Conservation (phyloP, 1,140 invertebrate species). For the Caerostris darwini region DNA sequence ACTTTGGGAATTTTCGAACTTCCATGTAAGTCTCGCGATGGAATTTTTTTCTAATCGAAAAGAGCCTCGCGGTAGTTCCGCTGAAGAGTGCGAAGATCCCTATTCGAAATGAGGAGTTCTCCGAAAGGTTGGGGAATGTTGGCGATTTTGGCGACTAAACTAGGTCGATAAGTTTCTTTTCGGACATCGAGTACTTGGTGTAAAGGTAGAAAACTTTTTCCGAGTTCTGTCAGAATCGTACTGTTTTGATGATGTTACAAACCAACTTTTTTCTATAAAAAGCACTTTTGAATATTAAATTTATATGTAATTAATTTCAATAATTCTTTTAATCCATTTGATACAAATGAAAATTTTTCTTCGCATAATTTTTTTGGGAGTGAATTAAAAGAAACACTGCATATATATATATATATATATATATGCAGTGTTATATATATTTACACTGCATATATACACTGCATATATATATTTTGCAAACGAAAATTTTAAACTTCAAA, state of each 20-base stretch:
- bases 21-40: background rate
- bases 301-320: no score
- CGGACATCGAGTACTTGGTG: conserved; percentile 40
- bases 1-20: conserved; percentile 24
- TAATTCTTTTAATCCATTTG: no score
- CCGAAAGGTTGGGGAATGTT: conserved; percentile 54
- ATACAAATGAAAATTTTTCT: no score
- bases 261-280: no score
- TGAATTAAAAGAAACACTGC: no score
- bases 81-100: conserved; percentile 31
- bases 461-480: no score
- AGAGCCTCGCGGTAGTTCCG: conserved; percentile 21
- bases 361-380: no score
- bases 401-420: no score
- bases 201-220: conserved; percentile 71
- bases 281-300: no score
- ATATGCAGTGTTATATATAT: no score
- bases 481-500: no score
- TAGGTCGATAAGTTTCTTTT: conserved; percentile 58
- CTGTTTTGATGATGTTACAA: background rate
- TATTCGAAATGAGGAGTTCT: conserved; percentile 41
- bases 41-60: background rate
- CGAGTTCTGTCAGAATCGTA: background rate
- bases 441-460: no score
- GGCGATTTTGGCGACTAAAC: conserved; percentile 63